Evolutionary conservation across 2,888 invertebrate species (phyloP).

Genomic region (Gnatocerus cornutus): DNA sequence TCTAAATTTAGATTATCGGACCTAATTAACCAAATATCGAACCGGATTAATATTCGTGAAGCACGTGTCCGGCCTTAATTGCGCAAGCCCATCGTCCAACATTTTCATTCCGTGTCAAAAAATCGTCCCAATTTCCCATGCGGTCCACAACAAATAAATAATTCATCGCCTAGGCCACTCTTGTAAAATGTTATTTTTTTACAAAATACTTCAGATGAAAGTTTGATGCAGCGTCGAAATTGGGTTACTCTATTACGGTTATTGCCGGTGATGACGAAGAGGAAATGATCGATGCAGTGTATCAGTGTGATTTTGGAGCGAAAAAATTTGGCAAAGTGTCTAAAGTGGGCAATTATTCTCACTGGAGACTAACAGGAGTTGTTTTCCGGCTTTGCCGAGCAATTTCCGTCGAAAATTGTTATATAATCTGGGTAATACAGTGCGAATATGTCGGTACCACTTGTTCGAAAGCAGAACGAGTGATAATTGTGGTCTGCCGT

Average conservation of each 20-base stretch:
- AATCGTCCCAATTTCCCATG: constrained; percentile 26
- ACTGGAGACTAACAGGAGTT: neutral
- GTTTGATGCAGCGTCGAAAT: constrained; percentile 25
- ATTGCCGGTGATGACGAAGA: constrained; percentile 24
- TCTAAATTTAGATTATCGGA: too few species aligned
- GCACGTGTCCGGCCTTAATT: constrained; percentile 29
- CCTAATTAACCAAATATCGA: too few species aligned
- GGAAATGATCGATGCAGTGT: constrained; percentile 7
- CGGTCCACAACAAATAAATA: constrained; percentile 20
- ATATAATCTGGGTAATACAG: constrained; percentile 29
- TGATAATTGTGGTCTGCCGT: neutral
- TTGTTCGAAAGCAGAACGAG: constrained; percentile 8
- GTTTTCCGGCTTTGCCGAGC: constrained; percentile 9
- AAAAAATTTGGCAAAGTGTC: neutral
- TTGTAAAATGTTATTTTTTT: constrained; percentile 35
- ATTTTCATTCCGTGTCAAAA: neutral
- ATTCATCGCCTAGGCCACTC: constrained; percentile 13
- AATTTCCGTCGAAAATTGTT: constrained; percentile 41
- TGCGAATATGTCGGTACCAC: constrained; percentile 2
- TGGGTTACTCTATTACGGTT: constrained; percentile 40
- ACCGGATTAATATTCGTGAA: too few species aligned
- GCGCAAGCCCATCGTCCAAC: neutral
- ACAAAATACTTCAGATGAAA: constrained; percentile 35
- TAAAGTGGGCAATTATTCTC: constrained; percentile 18
- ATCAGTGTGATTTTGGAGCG: neutral